Base-by-base conservation (phyloP, 2,113 vertebrate genomes). In the Halcyon malimbica region DNA sequence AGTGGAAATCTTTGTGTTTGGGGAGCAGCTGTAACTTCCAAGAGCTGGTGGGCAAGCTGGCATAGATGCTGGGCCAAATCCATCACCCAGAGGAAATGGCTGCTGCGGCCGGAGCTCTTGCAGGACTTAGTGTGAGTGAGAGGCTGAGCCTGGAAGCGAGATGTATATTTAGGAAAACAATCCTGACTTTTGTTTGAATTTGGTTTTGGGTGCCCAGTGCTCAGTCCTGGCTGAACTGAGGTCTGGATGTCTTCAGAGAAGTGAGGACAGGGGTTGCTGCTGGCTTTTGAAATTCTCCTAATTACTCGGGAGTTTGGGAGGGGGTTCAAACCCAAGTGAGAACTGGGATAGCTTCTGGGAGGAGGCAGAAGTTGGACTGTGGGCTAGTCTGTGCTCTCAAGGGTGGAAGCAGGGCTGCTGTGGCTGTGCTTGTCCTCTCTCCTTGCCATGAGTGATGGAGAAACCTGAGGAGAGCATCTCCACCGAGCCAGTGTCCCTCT, bases 351-450 rank as follows among this genome's bases (percentile, higher is more conserved):
- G 16, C 1, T 79, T 69, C 64, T 67, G 33, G 51, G 33, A 59
- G 42, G 68, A 87, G 87, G 19, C 37, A 37, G 60, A 63, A 26
- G 60, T 37, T 63, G 60, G 23, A 35, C 18, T 23, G 21, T 60
- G 57, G 20, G 57, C 33, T 59, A n/a, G 21, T 59, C 57, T 56
- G 17, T 28, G 26, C n/a, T 76, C 41, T 73, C 70, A 77, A 65
- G 51, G 2, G 5, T 5, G 10, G 85, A 37, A 83, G 31, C 68
- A 76, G n/a, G 5, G 65, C 31, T 89, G 50, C 41, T 0, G 0
- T 11, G 19, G 4, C 53, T 68, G 18, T 51, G 33, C 19, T 16
- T 16, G 3, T 89, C 39, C 24, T 79, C 11, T 35, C 23, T 76
- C 42, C 25, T 62, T 87, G 26, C 48, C 5, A 1, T 11, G 51